Conservation (phyloP, 2,113 vertebrate genomes). For the Macroglossus sobrinus region DNA sequence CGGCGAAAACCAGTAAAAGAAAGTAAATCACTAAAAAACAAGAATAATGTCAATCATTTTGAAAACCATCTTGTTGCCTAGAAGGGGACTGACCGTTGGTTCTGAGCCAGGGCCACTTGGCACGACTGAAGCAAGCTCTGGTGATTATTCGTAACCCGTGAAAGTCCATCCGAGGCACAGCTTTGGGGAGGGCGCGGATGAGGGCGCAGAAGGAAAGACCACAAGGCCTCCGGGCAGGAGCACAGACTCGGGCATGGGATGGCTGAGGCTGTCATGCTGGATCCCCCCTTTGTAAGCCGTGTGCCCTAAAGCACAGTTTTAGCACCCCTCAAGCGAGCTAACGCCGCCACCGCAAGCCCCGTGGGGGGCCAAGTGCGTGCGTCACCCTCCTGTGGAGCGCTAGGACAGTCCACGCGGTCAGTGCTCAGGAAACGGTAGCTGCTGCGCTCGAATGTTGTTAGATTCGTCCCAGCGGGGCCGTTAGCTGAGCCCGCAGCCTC, state of each 20-base stretch:
- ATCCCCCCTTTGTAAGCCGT: too few relatives aligned
- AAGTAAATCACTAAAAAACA: not conserved
- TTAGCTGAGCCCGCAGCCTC: not conserved
- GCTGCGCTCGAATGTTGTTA: not conserved
- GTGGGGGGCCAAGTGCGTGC: not conserved
- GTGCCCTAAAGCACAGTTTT: not conserved
- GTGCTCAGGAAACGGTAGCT: not conserved
- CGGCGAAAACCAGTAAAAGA: not conserved
- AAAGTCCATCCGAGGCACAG: not conserved
- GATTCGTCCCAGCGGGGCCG: not conserved
- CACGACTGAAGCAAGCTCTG: not conserved
- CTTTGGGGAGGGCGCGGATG: not conserved
- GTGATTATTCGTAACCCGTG: not conserved
- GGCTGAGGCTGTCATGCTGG: too few relatives aligned
- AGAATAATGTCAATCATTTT: not conserved
- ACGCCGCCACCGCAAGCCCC: not conserved
- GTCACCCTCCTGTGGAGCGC: not conserved
- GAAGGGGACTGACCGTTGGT: not conserved
- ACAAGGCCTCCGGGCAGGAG: fast-evolving
- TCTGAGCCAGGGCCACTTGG: not conserved
- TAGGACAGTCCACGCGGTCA: not conserved
- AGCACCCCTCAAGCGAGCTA: not conserved
- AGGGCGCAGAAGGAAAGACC: not conserved
- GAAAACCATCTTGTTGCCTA: not conserved
- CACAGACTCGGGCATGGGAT: not conserved